These are phyloP conservation scores for Boloria selene DNA, from an alignment of 2,888 invertebrate genomes.

Conservation along the genomic window DNA sequence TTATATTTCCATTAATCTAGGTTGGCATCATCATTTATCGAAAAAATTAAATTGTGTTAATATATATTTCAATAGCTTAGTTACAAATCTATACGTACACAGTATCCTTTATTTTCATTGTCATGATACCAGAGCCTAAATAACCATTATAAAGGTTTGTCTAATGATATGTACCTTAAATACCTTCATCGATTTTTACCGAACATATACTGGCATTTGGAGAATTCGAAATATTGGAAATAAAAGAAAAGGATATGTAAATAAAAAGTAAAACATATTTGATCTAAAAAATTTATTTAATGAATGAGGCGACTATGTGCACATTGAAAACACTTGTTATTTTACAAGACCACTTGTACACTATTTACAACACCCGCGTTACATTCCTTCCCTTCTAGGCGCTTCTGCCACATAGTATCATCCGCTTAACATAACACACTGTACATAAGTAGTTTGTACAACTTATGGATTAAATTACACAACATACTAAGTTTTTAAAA, in stretches of 20 bases:
- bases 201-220: too few relatives aligned
- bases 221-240: background rate
- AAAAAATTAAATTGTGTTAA: too few relatives aligned
- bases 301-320: constrained; percentile 83
- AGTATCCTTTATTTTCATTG: too few relatives aligned
- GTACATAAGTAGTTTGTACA: constrained; percentile 81
- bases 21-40: too few relatives aligned
- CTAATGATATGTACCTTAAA: too few relatives aligned
- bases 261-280: constrained; percentile 54
- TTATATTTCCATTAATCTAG: too few relatives aligned
- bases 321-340: constrained; percentile 81
- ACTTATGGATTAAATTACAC: constrained; percentile 67
- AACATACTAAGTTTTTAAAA: constrained; percentile 67
- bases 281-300: constrained; percentile 82
- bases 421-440: constrained; percentile 62
- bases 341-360: constrained; percentile 77
- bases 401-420: constrained; percentile 46
- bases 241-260: constrained; percentile 23
- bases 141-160: too few relatives aligned
- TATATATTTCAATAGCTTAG: too few relatives aligned
- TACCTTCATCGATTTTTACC: too few relatives aligned
- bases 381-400: constrained; percentile 43
- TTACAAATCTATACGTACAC: too few relatives aligned
- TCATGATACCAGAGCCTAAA: too few relatives aligned
- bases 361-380: constrained; percentile 72